phyloP scores from a whole-genome alignment of 2,113 vertebrate genomes.

The Callocephalon fimbriatum region DNA sequence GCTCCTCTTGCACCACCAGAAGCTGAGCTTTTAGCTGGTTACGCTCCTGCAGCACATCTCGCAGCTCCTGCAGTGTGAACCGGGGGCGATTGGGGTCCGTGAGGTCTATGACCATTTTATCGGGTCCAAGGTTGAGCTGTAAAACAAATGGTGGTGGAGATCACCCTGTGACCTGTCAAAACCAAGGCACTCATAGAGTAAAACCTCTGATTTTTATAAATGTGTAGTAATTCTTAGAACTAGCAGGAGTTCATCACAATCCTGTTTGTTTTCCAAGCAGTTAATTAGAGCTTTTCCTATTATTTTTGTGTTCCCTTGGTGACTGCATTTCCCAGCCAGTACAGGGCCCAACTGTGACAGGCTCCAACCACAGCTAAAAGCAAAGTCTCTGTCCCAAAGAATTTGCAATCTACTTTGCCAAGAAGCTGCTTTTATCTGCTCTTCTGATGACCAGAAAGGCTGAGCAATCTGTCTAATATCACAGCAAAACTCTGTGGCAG shows the following conservation, averaged over 20 bases:
- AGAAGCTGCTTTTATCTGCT: neutral
- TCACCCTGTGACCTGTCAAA: neutral
- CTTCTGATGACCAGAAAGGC: neutral
- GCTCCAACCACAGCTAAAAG: neutral
- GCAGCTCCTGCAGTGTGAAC: conserved; percentile 94
- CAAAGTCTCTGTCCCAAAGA: neutral
- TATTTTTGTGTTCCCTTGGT: neutral
- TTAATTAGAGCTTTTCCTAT: neutral
- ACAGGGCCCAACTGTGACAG: neutral
- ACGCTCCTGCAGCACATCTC: conserved; percentile 93
- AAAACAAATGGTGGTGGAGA: neutral
- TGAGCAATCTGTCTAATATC: neutral
- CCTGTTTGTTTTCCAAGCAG: neutral
- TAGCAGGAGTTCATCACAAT: neutral
- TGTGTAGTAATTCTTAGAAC: neutral
- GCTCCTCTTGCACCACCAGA: conserved; percentile 89
- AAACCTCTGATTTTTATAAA: neutral
- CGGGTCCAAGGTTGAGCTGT: conserved; percentile 82
- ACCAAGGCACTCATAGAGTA: neutral
- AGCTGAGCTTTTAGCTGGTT: conserved; percentile 95
- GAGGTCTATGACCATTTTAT: conserved; percentile 90
- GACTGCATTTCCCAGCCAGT: neutral
- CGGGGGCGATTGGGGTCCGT: conserved; percentile 91
- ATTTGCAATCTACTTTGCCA: neutral
- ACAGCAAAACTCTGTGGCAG: neutral